Conservation (phyloP, 2,113 vertebrate species). For the Silurus meridionalis region DNA sequence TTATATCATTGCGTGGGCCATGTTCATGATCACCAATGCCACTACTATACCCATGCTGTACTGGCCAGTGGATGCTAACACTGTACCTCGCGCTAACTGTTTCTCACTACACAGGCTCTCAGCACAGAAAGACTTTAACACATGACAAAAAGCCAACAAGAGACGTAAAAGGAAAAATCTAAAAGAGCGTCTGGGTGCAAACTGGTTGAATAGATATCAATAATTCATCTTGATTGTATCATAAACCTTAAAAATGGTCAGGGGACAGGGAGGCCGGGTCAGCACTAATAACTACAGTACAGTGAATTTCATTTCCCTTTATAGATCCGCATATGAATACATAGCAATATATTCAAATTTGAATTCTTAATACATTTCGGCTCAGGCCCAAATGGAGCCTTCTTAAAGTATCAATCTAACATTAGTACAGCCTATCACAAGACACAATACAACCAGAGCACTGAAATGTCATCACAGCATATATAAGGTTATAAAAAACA, state of each 20-base stretch:
- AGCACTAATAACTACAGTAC: conserved; percentile 9
- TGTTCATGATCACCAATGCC: background rate
- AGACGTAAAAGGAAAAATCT: background rate
- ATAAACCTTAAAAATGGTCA: conserved; percentile 41
- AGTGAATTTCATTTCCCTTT: background rate
- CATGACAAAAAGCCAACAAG: background rate
- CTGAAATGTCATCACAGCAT: background rate
- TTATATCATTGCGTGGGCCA: too few relatives aligned
- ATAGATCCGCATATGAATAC: conserved; percentile 16
- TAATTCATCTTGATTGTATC: conserved; percentile 31
- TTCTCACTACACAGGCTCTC: background rate
- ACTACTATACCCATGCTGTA: background rate
- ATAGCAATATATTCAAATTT: background rate
- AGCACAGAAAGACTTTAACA: conserved; percentile 9
- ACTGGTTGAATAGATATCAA: conserved; percentile 25
- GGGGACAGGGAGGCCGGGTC: conserved; percentile 8
- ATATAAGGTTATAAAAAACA: background rate
- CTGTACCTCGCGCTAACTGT: background rate
- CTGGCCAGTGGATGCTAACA: background rate
- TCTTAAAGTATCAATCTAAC: background rate
- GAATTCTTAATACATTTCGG: background rate
- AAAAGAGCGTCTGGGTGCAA: background rate
- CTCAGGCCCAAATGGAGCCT: background rate
- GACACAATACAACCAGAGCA: background rate
- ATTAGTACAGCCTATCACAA: background rate